phyloP scores from a whole-genome alignment of 2,113 vertebrate genomes.

The Indri indri region DNA sequence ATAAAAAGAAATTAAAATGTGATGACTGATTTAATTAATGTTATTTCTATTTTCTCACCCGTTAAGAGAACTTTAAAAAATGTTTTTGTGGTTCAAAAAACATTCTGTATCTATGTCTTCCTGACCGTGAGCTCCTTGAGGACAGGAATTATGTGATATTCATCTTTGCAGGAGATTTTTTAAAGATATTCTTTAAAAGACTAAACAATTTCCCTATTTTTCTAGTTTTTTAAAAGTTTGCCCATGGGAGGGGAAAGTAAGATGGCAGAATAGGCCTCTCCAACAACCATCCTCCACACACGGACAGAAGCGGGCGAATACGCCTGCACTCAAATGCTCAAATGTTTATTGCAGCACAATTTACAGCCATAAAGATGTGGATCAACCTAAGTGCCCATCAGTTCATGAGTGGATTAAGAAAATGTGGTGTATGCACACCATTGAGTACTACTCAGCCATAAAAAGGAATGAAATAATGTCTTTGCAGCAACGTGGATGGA shows the following conservation, averaged over 20 bases:
- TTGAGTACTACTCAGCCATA: too few relatives aligned
- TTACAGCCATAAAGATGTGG: too few relatives aligned
- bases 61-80: not conserved
- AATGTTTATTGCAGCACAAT: too few relatives aligned
- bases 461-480: too few relatives aligned
- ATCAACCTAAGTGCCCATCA: too few relatives aligned
- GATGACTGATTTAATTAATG: not conserved
- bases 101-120: not conserved
- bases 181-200: not conserved
- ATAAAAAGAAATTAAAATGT: not conserved
- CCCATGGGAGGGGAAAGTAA: not conserved
- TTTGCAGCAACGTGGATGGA: too few relatives aligned
- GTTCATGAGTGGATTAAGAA: too few relatives aligned
- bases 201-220: not conserved
- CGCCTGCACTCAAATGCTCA: too few relatives aligned
- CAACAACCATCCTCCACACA: not conserved
- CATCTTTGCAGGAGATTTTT: not conserved
- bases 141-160: not conserved
- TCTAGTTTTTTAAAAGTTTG: not conserved
- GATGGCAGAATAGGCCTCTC: not conserved
- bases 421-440: too few relatives aligned
- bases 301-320: not conserved
- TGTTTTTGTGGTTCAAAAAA: not conserved
- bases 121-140: not conserved
- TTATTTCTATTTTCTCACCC: not conserved